Base-by-base conservation (phyloP, 2,888 invertebrate genomes). In the Pyrgus malvae region DNA sequence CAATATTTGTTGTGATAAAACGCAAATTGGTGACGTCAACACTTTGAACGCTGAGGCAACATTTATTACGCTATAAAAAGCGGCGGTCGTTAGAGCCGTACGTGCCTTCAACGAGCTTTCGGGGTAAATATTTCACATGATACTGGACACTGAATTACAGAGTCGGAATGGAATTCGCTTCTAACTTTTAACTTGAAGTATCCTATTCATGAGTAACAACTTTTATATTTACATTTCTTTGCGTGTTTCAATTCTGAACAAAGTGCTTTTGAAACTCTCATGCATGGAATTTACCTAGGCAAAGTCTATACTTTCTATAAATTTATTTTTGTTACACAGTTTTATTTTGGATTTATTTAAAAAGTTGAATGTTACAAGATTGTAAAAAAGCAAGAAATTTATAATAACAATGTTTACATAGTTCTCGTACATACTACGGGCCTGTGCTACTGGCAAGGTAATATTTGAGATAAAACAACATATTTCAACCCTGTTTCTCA, bases 61-160 rank as follows among this genome's bases (percentile, higher is more conserved):
- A 33, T 50, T 50, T 50, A 41, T 48, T 40, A 48, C 40, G 11
- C 27, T 29, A 17, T 48, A 40, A 48, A 48, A 40, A 48, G 37
- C 41, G 12, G 21, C 40, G 41, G 14, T 33, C 23, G 31, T 50
- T 31, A 33, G 7, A 11, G 27, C 42, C 33, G 33, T 41, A 33
- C 49, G 49, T 50, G 49, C 49, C 31, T 50, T 50, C 41, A 21
- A 2, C 23, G 23, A 41, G 41, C 31, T 50, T 49, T 50, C 33
- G 33, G 49, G 49, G 23, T 50, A 41, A 50, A 50, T 41, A 50
- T 41, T 41, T 50, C 31, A 50, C 33, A 45, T 45, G 49, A 31
- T 23, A 31, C 31, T 31, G 49, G 49, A 41, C 49, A 41, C 31
- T 41, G 49, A 50, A 21, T 50, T 41, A 50, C 49, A 33, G 25